Evolutionary conservation across 1,140 invertebrate genomes (phyloP).

Genomic region (Hirudo medicinalis): DNA sequence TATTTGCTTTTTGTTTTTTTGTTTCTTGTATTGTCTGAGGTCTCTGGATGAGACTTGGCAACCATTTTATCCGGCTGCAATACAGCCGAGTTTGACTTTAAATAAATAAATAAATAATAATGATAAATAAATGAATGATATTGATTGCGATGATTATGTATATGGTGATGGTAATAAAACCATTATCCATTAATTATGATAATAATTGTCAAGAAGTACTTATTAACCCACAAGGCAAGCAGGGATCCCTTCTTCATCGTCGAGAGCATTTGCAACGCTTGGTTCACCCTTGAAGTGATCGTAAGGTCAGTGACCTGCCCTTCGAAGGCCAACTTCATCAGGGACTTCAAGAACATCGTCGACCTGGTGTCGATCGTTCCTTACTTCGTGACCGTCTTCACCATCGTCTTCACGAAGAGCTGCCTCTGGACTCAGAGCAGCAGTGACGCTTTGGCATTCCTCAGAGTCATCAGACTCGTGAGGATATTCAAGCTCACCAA

Average conservation of each 20-base stretch:
- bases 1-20: no score
- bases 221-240: no score
- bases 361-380: slow-evolving; percentile 44
- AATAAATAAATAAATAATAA: no score
- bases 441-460: slow-evolving; percentile 34
- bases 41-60: no score
- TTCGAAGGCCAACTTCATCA: slow-evolving; percentile 40
- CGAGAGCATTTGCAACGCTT: slow-evolving; percentile 42
- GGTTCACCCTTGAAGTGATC: slow-evolving; percentile 44
- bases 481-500: slow-evolving; percentile 42
- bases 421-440: slow-evolving; percentile 40
- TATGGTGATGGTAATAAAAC: no score
- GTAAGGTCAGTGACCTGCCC: slow-evolving; percentile 40
- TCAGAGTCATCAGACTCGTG: slow-evolving; percentile 38
- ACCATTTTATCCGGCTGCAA: no score
- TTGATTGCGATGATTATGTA: no score
- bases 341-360: slow-evolving; percentile 45
- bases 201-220: no score
- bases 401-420: slow-evolving; percentile 34
- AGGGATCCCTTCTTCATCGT: slow-evolving; percentile 35
- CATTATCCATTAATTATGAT: no score
- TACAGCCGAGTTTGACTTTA: no score
- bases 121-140: no score
- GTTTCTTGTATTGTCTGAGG: no score
- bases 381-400: slow-evolving; percentile 42